These are phyloP conservation scores for Pammene fasciana DNA, from an alignment of 2,888 invertebrate species.

Conservation along the genomic window DNA sequence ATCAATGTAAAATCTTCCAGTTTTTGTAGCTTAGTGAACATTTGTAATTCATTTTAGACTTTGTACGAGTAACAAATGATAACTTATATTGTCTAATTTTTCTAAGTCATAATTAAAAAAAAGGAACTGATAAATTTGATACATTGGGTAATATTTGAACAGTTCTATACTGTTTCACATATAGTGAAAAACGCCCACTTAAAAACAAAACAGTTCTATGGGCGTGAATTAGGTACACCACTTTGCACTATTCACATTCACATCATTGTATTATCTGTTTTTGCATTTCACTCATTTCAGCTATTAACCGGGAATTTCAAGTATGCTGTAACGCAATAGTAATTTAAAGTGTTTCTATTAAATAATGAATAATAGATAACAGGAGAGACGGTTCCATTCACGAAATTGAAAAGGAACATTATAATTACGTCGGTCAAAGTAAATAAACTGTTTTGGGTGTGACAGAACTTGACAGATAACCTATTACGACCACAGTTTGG, in stretches of 20 bases:
- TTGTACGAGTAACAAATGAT: too few species aligned
- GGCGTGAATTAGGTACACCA: too few species aligned
- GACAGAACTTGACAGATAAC: constrained; percentile 57
- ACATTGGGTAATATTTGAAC: background rate
- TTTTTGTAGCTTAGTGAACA: too few species aligned
- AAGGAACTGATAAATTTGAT: too few species aligned
- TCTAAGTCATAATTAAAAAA: too few species aligned
- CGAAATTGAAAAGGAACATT: background rate
- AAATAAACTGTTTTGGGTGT: constrained; percentile 42
- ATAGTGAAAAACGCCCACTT: background rate
- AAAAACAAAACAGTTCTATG: background rate
- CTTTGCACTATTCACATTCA: too few species aligned
- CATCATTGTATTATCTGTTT: too few species aligned
- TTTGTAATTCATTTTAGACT: too few species aligned
- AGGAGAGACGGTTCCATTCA: background rate
- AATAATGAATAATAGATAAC: constrained; percentile 19
- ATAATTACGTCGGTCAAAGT: constrained; percentile 11
- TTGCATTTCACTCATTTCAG: background rate
- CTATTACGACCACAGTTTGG: constrained; percentile 46
- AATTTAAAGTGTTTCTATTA: constrained; percentile 45
- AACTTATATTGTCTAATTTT: too few species aligned
- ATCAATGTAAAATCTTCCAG: too few species aligned
- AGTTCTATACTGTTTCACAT: background rate
- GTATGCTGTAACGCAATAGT: constrained; percentile 7
- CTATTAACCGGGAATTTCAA: constrained; percentile 45